phyloP scores from a whole-genome alignment of 2,888 invertebrate genomes.

The Vandiemenella viatica region DNA sequence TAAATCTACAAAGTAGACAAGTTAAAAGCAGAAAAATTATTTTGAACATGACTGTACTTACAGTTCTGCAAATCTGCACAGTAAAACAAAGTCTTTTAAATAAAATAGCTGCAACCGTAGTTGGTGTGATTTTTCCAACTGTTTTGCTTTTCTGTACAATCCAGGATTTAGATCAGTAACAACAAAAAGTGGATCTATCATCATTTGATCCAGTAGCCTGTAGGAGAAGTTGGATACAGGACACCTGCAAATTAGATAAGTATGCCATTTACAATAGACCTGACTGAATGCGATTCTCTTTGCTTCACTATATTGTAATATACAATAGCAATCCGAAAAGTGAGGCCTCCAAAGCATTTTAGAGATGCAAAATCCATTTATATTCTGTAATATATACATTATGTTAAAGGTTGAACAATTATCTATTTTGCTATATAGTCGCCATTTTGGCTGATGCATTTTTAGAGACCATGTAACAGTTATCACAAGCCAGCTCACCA shows the following conservation, averaged over 20 bases:
- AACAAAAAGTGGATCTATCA: slow-evolving; percentile 60
- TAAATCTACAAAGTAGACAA: too few relatives aligned
- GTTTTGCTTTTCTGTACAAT: slow-evolving; percentile 46
- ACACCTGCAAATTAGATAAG: slow-evolving; percentile 32
- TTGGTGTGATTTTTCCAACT: slow-evolving; percentile 42
- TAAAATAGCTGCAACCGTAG: slow-evolving; percentile 50
- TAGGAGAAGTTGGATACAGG: slow-evolving; percentile 71
- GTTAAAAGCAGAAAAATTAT: background rate
- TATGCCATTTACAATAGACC: background rate
- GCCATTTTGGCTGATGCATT: too few relatives aligned
- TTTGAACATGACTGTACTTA: slow-evolving; percentile 26
- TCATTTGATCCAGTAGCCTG: slow-evolving; percentile 59
- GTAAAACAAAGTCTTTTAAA: slow-evolving; percentile 52
- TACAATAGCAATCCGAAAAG: too few relatives aligned
- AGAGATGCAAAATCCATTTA: too few relatives aligned
- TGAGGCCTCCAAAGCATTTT: too few relatives aligned
- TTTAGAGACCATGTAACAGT: too few relatives aligned
- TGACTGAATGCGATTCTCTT: background rate
- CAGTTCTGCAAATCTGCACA: slow-evolving; percentile 51
- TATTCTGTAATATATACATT: too few relatives aligned
- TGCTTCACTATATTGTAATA: background rate
- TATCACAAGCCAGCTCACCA: too few relatives aligned
- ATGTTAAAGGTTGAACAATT: too few relatives aligned
- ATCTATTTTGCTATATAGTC: too few relatives aligned
- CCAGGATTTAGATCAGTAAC: slow-evolving; percentile 52